Conservation (phyloP, 2,888 invertebrate genomes). For the Serripes groenlandicus region DNA sequence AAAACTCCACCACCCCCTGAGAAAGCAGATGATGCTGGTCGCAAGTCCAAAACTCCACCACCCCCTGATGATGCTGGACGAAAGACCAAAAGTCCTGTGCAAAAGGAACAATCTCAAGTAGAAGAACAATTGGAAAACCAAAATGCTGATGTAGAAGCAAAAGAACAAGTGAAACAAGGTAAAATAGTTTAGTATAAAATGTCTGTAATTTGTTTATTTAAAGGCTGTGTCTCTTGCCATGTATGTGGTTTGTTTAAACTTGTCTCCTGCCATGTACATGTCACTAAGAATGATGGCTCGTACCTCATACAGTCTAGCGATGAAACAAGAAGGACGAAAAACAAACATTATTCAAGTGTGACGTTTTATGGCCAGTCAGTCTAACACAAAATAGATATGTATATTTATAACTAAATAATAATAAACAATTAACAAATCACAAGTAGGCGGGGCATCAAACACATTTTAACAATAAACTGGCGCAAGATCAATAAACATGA, state of each 20-base stretch:
- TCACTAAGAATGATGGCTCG: too few species aligned
- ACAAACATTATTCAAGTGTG: too few species aligned
- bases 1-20: conserved; percentile 49
- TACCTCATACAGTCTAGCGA: too few species aligned
- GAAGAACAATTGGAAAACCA: conserved; percentile 44
- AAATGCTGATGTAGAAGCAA: conserved; percentile 50
- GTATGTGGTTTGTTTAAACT: not conserved
- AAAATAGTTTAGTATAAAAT: not conserved
- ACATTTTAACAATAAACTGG: too few species aligned
- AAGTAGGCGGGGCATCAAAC: too few species aligned
- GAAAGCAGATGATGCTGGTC: conserved; percentile 61
- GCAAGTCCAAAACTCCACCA: conserved; percentile 53
- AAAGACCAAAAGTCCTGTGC: conserved; percentile 53
- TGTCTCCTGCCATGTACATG: too few species aligned
- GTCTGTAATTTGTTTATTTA: not conserved
- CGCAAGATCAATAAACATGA: too few species aligned
- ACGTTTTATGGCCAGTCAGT: too few species aligned
- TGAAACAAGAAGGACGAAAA: too few species aligned
- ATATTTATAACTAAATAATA: too few species aligned
- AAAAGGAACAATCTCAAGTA: conserved; percentile 27
- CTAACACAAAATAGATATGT: too few species aligned
- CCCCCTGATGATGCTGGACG: conserved; percentile 46
- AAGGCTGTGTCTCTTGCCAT: not conserved
- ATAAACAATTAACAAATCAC: too few species aligned
- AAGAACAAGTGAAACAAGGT: conserved; percentile 11